Evolutionary conservation across 2,888 invertebrate genomes (phyloP).

Genomic region (Eupithecia exiguata): DNA sequence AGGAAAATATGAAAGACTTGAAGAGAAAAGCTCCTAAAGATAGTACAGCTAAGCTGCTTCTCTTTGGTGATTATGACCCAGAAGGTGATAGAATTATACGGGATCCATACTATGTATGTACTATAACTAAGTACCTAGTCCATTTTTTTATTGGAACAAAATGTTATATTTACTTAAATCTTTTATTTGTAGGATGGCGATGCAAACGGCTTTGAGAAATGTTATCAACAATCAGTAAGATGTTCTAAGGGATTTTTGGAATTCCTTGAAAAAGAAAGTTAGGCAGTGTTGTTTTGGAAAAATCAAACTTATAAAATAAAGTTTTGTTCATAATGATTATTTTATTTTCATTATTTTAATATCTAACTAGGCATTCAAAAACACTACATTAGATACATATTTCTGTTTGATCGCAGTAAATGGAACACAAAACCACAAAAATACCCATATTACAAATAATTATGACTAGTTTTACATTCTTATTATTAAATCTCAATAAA

Average conservation of each 20-base stretch:
- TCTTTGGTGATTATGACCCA: conserved; percentile 95
- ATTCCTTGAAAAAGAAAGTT: conserved; percentile 50
- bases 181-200: conserved; percentile 65
- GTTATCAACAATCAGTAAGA: conserved; percentile 75
- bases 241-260: conserved; percentile 75
- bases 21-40: conserved; percentile 85
- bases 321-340: neutral
- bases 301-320: neutral
- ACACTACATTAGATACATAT: neutral
- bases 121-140: no score
- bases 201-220: conserved; percentile 72
- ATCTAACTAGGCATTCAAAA: neutral
- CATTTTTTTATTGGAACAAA: no score
- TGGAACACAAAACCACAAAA: neutral
- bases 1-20: conserved; percentile 91
- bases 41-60: conserved; percentile 88
- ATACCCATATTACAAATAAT: neutral
- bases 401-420: neutral
- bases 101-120: conserved; percentile 95
- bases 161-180: neutral
- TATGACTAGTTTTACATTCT: neutral
- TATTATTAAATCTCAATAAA: neutral
- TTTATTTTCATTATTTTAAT: neutral
- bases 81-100: conserved; percentile 90
- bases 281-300: neutral